These are phyloP conservation scores for Notothenia coriiceps DNA, from an alignment of 2,113 vertebrate genomes.

Conservation along the genomic window DNA sequence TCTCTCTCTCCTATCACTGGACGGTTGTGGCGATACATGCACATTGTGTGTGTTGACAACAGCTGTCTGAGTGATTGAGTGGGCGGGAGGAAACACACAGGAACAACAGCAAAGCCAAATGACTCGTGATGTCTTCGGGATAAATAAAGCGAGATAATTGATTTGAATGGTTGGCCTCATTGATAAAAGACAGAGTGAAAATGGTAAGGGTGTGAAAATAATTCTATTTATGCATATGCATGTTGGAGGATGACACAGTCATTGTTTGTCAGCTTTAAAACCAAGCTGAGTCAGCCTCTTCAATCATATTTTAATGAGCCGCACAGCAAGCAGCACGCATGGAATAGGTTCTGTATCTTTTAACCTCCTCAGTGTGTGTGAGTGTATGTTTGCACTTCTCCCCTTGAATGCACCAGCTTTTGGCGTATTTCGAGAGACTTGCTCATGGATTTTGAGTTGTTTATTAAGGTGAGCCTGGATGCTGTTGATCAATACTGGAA, in stretches of 20 bases:
- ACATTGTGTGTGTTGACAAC: constrained; percentile 26
- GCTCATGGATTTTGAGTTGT: constrained; percentile 57
- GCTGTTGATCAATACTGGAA: constrained; percentile 65
- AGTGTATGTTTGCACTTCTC: constrained; percentile 20
- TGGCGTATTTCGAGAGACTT: constrained; percentile 52
- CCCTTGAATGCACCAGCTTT: constrained; percentile 57
- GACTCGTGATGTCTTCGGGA: constrained; percentile 12
- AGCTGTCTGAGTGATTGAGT: constrained; percentile 13
- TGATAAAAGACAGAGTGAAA: constrained; percentile 29
- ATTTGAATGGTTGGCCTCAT: constrained; percentile 31
- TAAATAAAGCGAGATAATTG: constrained; percentile 54
- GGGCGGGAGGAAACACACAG: constrained; percentile 10
- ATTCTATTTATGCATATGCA: constrained; percentile 62
- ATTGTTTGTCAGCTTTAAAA: constrained; percentile 75
- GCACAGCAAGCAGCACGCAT: constrained; percentile 45
- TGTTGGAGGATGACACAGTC: constrained; percentile 56
- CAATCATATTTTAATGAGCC: constrained; percentile 70
- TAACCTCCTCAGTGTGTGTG: constrained; percentile 26
- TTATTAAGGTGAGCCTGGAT: constrained; percentile 70
- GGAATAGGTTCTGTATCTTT: constrained; percentile 49
- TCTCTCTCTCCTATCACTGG: not conserved
- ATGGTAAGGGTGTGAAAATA: constrained; percentile 30
- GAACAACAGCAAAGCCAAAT: constrained; percentile 59
- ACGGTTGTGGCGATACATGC: not conserved
- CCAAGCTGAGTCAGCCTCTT: constrained; percentile 66